Conservation (phyloP, 1,140 invertebrate genomes). For the Drosophila ficusphila region DNA sequence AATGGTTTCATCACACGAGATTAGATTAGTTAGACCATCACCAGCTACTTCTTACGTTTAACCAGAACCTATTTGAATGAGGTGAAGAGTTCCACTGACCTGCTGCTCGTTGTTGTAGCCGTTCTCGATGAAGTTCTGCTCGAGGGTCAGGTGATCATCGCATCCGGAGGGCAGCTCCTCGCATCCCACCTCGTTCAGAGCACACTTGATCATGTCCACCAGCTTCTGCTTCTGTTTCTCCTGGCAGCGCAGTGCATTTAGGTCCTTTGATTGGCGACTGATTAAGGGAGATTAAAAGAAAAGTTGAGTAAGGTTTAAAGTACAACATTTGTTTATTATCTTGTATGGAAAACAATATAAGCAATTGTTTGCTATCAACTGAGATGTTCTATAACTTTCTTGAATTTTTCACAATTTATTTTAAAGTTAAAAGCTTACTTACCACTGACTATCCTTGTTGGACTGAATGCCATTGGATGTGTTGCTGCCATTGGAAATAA, state of each 20-base stretch:
- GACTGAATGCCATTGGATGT: conserved; percentile 85
- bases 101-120: conserved; percentile 81
- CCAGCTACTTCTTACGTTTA: conserved; percentile 40
- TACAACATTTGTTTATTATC: too few relatives aligned
- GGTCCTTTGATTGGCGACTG: conserved; percentile 84
- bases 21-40: conserved; percentile 48
- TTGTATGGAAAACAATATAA: too few relatives aligned
- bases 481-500: conserved; percentile 78
- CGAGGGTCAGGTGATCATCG: conserved; percentile 88
- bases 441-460: conserved; percentile 83
- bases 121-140: conserved; percentile 84
- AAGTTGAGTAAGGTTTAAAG: not conserved
- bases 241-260: conserved; percentile 88
- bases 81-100: conserved; percentile 49
- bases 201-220: conserved; percentile 91
- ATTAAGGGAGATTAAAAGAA: not conserved
- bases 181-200: conserved; percentile 93
- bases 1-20: conserved; percentile 1
- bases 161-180: conserved; percentile 94
- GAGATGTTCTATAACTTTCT: too few relatives aligned
- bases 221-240: conserved; percentile 92
- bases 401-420: too few relatives aligned
- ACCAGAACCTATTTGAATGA: conserved; percentile 1
- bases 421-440: not conserved
- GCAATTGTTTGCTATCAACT: too few relatives aligned